These are phyloP conservation scores for Drosophila subobscura DNA, from an alignment of 1,140 invertebrate species.

Conservation along the genomic window DNA sequence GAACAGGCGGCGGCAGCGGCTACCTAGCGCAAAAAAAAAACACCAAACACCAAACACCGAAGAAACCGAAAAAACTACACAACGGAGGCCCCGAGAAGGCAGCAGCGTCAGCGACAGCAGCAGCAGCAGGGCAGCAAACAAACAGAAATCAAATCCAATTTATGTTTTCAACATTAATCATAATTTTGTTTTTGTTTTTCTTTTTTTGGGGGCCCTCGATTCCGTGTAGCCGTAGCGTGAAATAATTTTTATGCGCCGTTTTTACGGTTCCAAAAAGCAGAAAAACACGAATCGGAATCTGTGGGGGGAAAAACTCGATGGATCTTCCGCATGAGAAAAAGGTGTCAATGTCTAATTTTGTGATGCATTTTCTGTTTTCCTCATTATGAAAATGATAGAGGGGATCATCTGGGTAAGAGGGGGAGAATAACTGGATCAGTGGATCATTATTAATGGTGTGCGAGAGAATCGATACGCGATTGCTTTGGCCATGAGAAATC, in stretches of 20 bases:
- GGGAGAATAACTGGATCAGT: conserved; percentile 34
- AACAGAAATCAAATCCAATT: conserved; percentile 81
- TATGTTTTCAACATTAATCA: conserved; percentile 74
- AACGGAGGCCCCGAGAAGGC: conserved; percentile 10
- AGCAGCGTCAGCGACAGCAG: conserved; percentile 47
- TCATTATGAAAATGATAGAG: conserved; percentile 45
- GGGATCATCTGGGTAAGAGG: conserved; percentile 4
- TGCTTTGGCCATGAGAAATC: conserved; percentile 33
- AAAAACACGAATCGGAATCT: conserved; percentile 11
- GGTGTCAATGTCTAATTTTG: conserved; percentile 77
- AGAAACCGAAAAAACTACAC: conserved; percentile 28
- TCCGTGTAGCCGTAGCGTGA: conserved; percentile 52
- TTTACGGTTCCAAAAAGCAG: conserved; percentile 60
- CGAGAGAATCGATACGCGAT: conserved; percentile 33
- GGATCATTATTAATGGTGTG: conserved; percentile 40
- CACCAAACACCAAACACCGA: conserved; percentile 31
- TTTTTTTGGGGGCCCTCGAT: conserved; percentile 2
- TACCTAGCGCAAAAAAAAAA: conserved; percentile 47
- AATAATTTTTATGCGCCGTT: conserved; percentile 78
- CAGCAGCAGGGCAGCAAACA: conserved; percentile 64
- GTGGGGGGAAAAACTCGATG: not conserved
- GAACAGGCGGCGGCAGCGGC: conserved; percentile 58
- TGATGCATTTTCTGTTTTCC: conserved; percentile 58
- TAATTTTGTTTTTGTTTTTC: conserved; percentile 51
- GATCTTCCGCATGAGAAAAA: conserved; percentile 29